Evolutionary conservation across 2,888 invertebrate species (phyloP), one percentile per base, ranked within the genome.

Genomic region (Thalpophila matura): DNA sequence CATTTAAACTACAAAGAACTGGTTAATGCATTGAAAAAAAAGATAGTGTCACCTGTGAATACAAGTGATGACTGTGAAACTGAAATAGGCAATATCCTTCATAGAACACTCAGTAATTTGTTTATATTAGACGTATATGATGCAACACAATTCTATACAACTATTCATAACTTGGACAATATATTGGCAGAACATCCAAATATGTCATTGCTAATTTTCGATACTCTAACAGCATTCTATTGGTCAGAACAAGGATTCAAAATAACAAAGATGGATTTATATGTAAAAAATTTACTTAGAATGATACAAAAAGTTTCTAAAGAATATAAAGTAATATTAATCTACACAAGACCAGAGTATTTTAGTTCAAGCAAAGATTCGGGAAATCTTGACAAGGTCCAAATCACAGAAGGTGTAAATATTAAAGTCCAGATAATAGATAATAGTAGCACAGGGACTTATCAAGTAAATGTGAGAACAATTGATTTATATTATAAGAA

Each of bases 271-370:
- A 95, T 96, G 90, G 95, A 96, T 86, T 74, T 80, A 1, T 96
- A 96, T 79, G 51, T 95, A 6, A 95, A 91, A 82, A 92, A 91
- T 74, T 75, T 93, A 79, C 80, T 94, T 51, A 77, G 75, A 65
- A 80, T 85, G 6, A 85, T 96, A 65, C 93, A 93, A 83, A 93
- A 89, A 79, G 86, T 91, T 51, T 90, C 92, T 20, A 92, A 91
- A 80, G 93, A 94, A 72, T 95, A 94, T 73, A 95, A 95, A 85
- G 84, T 95, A 45, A 85, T 88, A 43, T 86, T 95, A 51, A 75
- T 96, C 31, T 96, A 95, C 77, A 96, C 95, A 51, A 94, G 91
- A 85, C 95, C 95, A 42, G 88, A 86, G 76, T 92, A 96, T 84
- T 96, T 95, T 81, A 87, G 86, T 79, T 93, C 95, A 38, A 91